Percentiles rank a stretch among this genome's conserved stretches.
These are phyloP conservation scores for Andricus quercusramuli DNA, from an alignment of 2,888 invertebrate species.

Conservation along the genomic window DNA sequence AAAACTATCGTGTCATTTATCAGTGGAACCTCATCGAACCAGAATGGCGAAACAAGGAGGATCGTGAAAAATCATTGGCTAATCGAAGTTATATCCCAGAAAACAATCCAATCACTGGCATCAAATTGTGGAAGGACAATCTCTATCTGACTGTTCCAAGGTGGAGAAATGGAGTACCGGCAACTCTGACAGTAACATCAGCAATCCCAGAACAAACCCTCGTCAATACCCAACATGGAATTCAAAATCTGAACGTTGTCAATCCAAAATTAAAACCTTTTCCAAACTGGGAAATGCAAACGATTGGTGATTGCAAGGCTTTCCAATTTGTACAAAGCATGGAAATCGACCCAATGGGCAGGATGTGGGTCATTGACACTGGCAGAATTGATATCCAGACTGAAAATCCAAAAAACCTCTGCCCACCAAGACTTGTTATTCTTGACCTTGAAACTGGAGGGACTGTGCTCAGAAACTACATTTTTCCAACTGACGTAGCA, in stretches of 20 bases:
- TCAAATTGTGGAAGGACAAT: conserved; percentile 84
- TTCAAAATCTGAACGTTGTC: conserved; percentile 76
- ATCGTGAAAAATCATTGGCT: conserved; percentile 80
- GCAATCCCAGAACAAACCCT: conserved; percentile 63
- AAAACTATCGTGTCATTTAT: conserved; percentile 85
- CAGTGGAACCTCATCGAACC: conserved; percentile 87
- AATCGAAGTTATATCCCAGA: conserved; percentile 83
- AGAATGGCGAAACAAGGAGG: conserved; percentile 83
- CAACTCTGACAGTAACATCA: conserved; percentile 83
- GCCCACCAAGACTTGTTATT: conserved; percentile 85
- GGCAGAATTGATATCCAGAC: conserved; percentile 84
- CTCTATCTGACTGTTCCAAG: conserved; percentile 86
- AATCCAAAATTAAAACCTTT: conserved; percentile 83
- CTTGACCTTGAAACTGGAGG: conserved; percentile 84
- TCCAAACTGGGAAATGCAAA: conserved; percentile 86
- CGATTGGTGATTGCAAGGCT: conserved; percentile 83
- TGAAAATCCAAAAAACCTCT: conserved; percentile 77
- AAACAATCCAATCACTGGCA: conserved; percentile 85
- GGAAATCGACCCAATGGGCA: conserved; percentile 85
- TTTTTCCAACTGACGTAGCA: conserved; percentile 83
- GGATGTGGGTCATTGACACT: conserved; percentile 81
- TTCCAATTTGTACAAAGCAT: conserved; percentile 88
- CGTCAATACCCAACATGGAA: background rate
- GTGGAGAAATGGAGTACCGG: conserved; percentile 86
- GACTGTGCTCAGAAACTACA: conserved; percentile 79